Evolutionary conservation across 2,113 vertebrate species (phyloP).

Genomic region (Polypterus bichir): DNA sequence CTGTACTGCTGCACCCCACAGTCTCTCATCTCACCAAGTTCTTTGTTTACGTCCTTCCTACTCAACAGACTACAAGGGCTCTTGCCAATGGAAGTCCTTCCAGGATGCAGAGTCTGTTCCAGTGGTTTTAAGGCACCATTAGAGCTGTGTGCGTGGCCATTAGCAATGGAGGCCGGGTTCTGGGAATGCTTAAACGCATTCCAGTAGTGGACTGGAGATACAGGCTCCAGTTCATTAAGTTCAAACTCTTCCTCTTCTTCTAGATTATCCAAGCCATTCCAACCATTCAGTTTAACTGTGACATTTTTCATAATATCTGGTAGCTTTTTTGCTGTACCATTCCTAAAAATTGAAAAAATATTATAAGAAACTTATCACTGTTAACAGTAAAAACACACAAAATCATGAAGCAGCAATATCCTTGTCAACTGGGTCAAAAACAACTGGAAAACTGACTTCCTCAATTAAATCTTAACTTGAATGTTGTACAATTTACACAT

Average conservation of each 20-base stretch:
- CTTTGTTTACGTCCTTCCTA: slow-evolving; percentile 23
- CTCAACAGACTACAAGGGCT: slow-evolving; percentile 24
- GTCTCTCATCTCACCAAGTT: slow-evolving; percentile 38
- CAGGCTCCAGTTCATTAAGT: slow-evolving; percentile 38
- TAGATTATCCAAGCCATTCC: slow-evolving; percentile 47
- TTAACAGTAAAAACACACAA: background rate
- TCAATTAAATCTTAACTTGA: too few species aligned
- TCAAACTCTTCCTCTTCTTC: slow-evolving; percentile 28
- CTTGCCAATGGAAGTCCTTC: slow-evolving; percentile 31
- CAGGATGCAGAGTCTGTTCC: slow-evolving; percentile 43
- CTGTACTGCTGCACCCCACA: slow-evolving; percentile 37
- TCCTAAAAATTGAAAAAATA: slow-evolving; percentile 50
- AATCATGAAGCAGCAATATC: too few species aligned
- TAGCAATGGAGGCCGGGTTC: slow-evolving; percentile 50
- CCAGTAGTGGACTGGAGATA: slow-evolving; percentile 33
- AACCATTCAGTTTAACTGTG: slow-evolving; percentile 43
- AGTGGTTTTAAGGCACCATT: slow-evolving; percentile 90
- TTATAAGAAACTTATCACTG: slow-evolving; percentile 21
- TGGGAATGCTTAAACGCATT: slow-evolving; percentile 39
- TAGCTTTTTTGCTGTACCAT: slow-evolving; percentile 52
- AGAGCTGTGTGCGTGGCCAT: slow-evolving; percentile 61
- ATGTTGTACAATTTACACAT: too few species aligned
- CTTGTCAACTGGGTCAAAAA: too few species aligned
- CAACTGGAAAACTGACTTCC: too few species aligned
- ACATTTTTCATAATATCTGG: slow-evolving; percentile 43